Conservation (phyloP, 2,113 vertebrate species). For the Neomonachus schauinslandi region DNA sequence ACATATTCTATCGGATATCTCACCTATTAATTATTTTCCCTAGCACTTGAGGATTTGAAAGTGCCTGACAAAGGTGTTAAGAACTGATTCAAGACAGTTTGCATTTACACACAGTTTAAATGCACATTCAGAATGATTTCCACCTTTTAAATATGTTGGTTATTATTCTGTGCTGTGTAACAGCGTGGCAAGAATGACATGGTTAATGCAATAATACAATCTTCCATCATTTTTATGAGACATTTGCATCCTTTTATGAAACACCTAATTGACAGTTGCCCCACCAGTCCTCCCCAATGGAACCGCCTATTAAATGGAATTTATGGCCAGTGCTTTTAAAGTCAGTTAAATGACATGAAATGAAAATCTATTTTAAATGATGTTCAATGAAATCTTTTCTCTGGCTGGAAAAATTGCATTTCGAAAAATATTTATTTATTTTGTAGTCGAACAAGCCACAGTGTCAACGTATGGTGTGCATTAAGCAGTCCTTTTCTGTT, state of each 20-base stretch:
- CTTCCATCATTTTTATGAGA: constrained; percentile 75
- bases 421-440: constrained; percentile 70
- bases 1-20: background rate
- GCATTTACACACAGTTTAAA: constrained; percentile 72
- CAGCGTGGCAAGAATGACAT: constrained; percentile 32
- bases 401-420: constrained; percentile 59
- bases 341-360: constrained; percentile 77
- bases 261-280: constrained; percentile 71
- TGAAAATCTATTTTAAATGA: constrained; percentile 78
- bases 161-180: constrained; percentile 58
- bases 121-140: constrained; percentile 72
- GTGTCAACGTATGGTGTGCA: background rate
- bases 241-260: constrained; percentile 68
- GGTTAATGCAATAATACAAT: constrained; percentile 56
- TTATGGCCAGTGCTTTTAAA: constrained; percentile 74
- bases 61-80: constrained; percentile 72
- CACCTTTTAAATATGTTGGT: constrained; percentile 35
- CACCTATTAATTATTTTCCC: constrained; percentile 57
- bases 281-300: constrained; percentile 42
- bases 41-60: constrained; percentile 44
- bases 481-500: background rate
- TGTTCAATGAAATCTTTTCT: constrained; percentile 54
- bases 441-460: constrained; percentile 43
- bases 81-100: constrained; percentile 63
- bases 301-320: constrained; percentile 32